phyloP scores from a whole-genome alignment of 2,888 invertebrate genomes.

The Heliconius ismenius region DNA sequence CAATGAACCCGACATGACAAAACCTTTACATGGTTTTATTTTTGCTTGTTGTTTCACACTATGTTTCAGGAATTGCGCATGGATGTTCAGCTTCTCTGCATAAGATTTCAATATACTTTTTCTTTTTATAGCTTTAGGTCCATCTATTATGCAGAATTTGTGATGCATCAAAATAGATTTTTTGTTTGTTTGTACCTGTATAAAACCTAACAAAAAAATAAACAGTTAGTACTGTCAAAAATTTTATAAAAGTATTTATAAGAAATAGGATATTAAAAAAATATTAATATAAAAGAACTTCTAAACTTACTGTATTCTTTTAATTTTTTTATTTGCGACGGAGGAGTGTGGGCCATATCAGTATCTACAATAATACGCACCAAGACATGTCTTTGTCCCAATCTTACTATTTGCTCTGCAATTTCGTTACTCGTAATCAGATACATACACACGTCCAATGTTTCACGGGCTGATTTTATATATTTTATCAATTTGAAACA shows the following conservation, averaged over 20 bases:
- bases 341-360: constrained; percentile 75
- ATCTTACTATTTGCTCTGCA: constrained; percentile 72
- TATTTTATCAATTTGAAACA: constrained; percentile 76
- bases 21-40: constrained; percentile 60
- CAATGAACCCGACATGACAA: constrained; percentile 86
- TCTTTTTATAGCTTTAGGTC: constrained; percentile 70
- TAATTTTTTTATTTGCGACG: constrained; percentile 74
- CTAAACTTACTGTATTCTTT: constrained; percentile 72
- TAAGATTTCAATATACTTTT: constrained; percentile 66
- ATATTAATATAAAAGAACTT: not conserved
- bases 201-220: constrained; percentile 65
- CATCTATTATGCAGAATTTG: constrained; percentile 88
- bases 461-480: constrained; percentile 75
- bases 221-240: constrained; percentile 18
- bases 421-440: constrained; percentile 76
- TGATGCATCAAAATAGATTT: constrained; percentile 88
- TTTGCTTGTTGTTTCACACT: constrained; percentile 53
- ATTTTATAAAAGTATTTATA: not conserved
- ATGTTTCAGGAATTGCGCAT: constrained; percentile 59
- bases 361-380: constrained; percentile 76
- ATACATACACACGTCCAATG: constrained; percentile 78
- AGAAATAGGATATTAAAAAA: not conserved
- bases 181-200: constrained; percentile 74
- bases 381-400: constrained; percentile 75
- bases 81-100: constrained; percentile 72